phyloP scores from a whole-genome alignment of 2,797 vertebrate species.

The Craterocephalus amniculus region DNA sequence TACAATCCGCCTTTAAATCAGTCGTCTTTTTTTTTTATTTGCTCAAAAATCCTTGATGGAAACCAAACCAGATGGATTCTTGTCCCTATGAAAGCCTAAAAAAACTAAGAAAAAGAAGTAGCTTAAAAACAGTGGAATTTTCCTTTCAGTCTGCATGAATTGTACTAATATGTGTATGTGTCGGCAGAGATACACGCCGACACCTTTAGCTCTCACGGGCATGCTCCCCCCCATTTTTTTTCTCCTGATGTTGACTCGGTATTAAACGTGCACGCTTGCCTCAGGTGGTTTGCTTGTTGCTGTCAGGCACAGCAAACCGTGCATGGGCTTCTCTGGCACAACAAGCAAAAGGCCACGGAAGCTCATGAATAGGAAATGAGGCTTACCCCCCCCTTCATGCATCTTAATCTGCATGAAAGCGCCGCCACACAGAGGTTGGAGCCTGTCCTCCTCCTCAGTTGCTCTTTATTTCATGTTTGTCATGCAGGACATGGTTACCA shows the following conservation, averaged over 20 bases:
- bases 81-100: neutral
- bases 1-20: no score
- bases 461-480: conserved; percentile 53
- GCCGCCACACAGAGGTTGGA: conserved; percentile 27
- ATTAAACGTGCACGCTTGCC: conserved; percentile 31
- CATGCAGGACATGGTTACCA: conserved; percentile 31
- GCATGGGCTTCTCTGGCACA: conserved; percentile 37
- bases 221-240: conserved; percentile 23
- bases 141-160: conserved; percentile 54
- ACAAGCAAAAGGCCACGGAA: conserved; percentile 67
- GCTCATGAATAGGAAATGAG: conserved; percentile 75
- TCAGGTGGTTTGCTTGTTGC: conserved; percentile 58
- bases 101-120: neutral
- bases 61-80: neutral
- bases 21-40: no score
- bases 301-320: conserved; percentile 5
- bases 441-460: conserved; percentile 35
- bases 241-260: conserved; percentile 20
- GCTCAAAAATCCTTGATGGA: neutral
- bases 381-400: conserved; percentile 27
- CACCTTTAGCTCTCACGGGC: conserved; percentile 27
- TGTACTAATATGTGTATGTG: conserved; percentile 6
- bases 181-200: conserved; percentile 16
- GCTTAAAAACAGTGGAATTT: conserved; percentile 9
- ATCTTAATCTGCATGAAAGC: conserved; percentile 67